Conservation (phyloP, 2,113 vertebrate genomes). For the Delphinapterus leucas region DNA sequence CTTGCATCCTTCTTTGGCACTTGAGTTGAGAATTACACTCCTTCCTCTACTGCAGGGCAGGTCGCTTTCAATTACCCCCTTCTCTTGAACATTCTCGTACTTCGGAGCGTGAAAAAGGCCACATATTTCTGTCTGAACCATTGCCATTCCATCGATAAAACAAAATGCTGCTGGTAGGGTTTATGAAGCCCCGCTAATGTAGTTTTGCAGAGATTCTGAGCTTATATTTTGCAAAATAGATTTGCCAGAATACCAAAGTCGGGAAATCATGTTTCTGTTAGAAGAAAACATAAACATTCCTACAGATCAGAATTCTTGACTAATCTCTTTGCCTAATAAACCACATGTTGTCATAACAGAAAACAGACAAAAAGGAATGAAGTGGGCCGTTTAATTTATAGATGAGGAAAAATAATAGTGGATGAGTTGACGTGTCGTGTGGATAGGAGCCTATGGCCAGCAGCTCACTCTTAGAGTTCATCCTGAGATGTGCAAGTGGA, state of each 20-base stretch:
- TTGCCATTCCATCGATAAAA: slow-evolving; percentile 59
- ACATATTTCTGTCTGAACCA: slow-evolving; percentile 24
- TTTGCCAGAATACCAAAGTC: neutral
- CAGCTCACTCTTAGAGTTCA: neutral
- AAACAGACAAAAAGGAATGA: neutral
- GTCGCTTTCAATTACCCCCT: slow-evolving; percentile 74
- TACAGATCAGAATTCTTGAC: neutral
- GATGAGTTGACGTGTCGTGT: neutral
- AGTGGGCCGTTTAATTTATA: neutral
- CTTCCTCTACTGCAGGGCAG: slow-evolving; percentile 58
- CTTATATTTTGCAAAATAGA: slow-evolving; percentile 36
- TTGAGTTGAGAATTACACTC: slow-evolving; percentile 56
- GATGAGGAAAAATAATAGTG: neutral
- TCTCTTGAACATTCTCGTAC: slow-evolving; percentile 66
- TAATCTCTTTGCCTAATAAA: neutral
- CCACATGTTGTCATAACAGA: neutral
- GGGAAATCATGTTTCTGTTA: slow-evolving; percentile 29
- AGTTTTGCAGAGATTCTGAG: slow-evolving; percentile 42
- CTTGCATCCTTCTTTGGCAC: neutral
- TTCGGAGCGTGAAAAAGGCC: slow-evolving; percentile 61
- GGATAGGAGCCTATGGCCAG: neutral
- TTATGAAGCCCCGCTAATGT: slow-evolving; percentile 23
- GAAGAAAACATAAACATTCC: neutral
- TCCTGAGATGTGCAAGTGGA: neutral
- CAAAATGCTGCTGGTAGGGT: slow-evolving; percentile 53